Evolutionary conservation across 2,113 vertebrate genomes (phyloP).

Genomic region (Dipodomys merriami): DNA sequence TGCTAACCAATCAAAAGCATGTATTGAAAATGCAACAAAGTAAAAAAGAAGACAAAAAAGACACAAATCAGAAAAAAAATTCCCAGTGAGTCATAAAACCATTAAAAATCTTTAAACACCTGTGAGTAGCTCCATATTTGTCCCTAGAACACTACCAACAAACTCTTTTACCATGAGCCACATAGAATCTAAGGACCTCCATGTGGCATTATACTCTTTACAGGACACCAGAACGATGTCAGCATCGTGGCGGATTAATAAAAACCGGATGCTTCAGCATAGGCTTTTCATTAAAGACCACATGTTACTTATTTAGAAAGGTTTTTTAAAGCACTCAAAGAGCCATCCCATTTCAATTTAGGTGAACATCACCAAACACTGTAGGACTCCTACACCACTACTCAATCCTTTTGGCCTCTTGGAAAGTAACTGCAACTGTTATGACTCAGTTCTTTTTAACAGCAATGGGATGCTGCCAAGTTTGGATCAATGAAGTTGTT

Average conservation of each 20-base stretch:
- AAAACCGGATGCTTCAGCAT: neutral
- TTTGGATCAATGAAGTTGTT: neutral
- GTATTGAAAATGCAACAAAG: neutral
- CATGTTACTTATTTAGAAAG: neutral
- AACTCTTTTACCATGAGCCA: neutral
- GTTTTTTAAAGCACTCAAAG: neutral
- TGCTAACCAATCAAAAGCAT: neutral
- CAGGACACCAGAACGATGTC: neutral
- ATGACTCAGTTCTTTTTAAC: slow-evolving; percentile 28
- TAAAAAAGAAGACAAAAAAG: neutral
- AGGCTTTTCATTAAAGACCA: neutral
- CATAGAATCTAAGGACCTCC: neutral
- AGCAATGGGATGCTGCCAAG: neutral
- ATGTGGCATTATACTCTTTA: neutral
- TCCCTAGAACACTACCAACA: neutral
- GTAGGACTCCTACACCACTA: neutral
- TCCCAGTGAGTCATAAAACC: neutral
- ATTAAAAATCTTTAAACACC: neutral
- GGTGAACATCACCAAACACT: neutral
- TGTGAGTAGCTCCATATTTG: neutral
- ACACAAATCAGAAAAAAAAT: neutral
- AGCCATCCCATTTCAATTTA: neutral
- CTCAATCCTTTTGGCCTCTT: neutral
- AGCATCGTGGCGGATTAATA: neutral
- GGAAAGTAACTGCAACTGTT: slow-evolving; percentile 7